These are phyloP conservation scores for Augochlora pura DNA, from an alignment of 1,140 invertebrate genomes.

Conservation along the genomic window DNA sequence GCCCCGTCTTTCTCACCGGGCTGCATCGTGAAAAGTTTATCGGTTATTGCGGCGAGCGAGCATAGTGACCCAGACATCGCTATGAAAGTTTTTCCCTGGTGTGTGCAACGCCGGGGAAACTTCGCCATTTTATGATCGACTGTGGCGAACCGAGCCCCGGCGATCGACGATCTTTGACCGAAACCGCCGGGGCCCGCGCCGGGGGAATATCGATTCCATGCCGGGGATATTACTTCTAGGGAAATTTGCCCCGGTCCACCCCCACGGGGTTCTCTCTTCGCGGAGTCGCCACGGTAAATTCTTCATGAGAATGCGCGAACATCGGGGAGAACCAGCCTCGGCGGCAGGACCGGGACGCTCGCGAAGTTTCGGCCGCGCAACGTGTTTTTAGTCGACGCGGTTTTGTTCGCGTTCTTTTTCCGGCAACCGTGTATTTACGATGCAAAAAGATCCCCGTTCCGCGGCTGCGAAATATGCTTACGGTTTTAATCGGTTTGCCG, in stretches of 20 bases:
- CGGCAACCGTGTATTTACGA: no score
- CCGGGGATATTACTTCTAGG: background rate
- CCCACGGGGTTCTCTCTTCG: background rate
- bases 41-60: constrained; percentile 35
- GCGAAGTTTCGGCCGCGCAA: no score
- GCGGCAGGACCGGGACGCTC: no score
- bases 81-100: constrained; percentile 18
- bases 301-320: background rate
- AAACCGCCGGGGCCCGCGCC: background rate
- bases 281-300: background rate
- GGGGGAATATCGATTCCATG: constrained; percentile 16
- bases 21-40: constrained; percentile 42
- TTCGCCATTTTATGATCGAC: constrained; percentile 14
- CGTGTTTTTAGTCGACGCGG: no score
- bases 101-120: background rate
- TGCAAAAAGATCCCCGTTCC: no score
- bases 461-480: no score
- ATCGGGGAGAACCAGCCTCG: no score
- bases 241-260: background rate
- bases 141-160: background rate
- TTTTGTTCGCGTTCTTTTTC: no score
- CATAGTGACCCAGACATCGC: constrained; percentile 44
- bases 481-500: no score
- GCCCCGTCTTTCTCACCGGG: background rate
- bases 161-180: background rate